A percentile compares a stretch with the other conserved stretches of the same genome.
Conservation (phyloP, 53 echinoderm and acorn worm genomes). For the Actinopyga echinites region DNA sequence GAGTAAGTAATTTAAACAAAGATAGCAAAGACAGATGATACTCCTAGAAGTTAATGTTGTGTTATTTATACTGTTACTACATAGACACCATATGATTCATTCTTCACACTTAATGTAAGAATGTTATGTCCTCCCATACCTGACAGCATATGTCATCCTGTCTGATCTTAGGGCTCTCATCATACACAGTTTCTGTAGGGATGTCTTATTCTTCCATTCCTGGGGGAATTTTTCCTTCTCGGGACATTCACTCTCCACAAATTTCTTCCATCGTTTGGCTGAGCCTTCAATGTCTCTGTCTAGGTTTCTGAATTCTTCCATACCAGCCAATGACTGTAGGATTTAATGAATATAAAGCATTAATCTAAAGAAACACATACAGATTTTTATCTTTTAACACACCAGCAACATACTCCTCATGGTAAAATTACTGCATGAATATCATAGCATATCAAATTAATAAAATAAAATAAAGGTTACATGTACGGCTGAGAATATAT, state of each 20-base stretch:
- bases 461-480: background rate
- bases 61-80: no score
- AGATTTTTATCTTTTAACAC: background rate
- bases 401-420: background rate
- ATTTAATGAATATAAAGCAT: background rate
- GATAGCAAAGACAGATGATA: no score
- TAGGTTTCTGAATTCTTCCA: conserved; percentile 98
- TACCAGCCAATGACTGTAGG: conserved; percentile 80
- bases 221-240: conserved; percentile 99
- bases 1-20: no score
- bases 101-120: no score
- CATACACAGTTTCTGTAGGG: conserved; percentile 98
- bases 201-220: conserved; percentile 98
- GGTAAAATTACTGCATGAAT: background rate
- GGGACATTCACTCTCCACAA: conserved; percentile 99
- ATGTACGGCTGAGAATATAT: background rate
- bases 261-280: conserved; percentile 99
- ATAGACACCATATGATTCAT: no score
- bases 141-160: conserved; percentile 98
- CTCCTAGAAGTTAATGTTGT: no score
- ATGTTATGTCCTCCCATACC: conserved; percentile 42
- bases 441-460: background rate
- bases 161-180: conserved; percentile 95
- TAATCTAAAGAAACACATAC: background rate
- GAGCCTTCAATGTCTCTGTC: conserved; percentile 98